Evolutionary conservation across 2,113 vertebrate species (phyloP).

Genomic region (Bufo bufo): DNA sequence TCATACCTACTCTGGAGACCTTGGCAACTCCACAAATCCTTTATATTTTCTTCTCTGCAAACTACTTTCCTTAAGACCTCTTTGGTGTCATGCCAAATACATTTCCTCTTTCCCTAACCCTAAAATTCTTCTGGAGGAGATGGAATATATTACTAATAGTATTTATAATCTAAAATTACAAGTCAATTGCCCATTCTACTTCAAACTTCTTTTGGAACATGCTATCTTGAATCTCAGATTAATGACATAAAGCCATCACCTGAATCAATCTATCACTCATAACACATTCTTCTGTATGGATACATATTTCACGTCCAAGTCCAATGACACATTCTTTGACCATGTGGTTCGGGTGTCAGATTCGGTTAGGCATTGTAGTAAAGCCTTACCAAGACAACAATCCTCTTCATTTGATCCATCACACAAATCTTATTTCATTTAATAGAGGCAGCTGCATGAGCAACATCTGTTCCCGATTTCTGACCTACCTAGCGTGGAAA

Average conservation of each 20-base stretch:
- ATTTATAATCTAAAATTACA: not conserved
- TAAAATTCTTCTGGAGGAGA: not conserved
- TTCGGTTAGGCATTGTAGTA: not conserved
- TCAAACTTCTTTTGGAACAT: not conserved
- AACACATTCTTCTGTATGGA: not conserved
- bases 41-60: too few species aligned
- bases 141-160: not conserved
- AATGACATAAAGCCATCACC: not conserved
- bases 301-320: not conserved
- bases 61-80: not conserved
- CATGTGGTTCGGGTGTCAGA: too few species aligned
- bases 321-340: not conserved
- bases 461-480: slow-evolving; percentile 76
- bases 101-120: too few species aligned
- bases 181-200: not conserved
- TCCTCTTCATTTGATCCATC: slow-evolving; percentile 22
- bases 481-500: slow-evolving; percentile 76
- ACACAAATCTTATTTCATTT: slow-evolving; percentile 57
- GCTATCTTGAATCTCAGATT: not conserved
- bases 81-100: too few species aligned
- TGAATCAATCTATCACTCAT: not conserved
- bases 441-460: slow-evolving; percentile 71
- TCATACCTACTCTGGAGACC: not conserved
- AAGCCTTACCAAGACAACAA: not conserved
- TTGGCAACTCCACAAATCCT: not conserved